Conservation (phyloP, 2,888 invertebrate species). For the Thecocarcelia acutangulata region DNA sequence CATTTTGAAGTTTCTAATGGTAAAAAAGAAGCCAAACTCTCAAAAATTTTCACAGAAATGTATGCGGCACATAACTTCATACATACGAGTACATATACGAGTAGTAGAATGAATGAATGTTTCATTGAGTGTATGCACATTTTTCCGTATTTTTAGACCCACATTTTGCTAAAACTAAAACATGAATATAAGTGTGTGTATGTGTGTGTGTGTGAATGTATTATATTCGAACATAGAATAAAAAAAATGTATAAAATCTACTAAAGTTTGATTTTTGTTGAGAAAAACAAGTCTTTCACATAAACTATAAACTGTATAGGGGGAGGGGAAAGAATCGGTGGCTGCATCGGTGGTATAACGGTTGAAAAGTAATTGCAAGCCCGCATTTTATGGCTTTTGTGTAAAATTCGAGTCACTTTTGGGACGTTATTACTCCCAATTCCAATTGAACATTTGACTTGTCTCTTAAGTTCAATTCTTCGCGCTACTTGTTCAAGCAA, state of each 20-base stretch:
- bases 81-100: neutral
- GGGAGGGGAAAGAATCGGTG: conserved; percentile 4
- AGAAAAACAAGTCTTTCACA: conserved; percentile 57
- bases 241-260: conserved; percentile 29
- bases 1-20: conserved; percentile 40
- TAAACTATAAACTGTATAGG: conserved; percentile 57
- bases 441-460: too few relatives aligned
- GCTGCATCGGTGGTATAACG: too few relatives aligned
- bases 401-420: too few relatives aligned
- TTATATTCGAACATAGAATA: conserved; percentile 21
- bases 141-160: conserved; percentile 16
- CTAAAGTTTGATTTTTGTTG: conserved; percentile 59
- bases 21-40: conserved; percentile 28
- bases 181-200: conserved; percentile 41
- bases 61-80: neutral
- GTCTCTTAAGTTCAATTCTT: too few relatives aligned
- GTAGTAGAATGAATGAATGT: neutral
- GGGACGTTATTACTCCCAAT: too few relatives aligned
- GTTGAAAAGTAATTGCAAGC: too few relatives aligned
- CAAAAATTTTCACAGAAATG: conserved; percentile 33
- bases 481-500: too few relatives aligned
- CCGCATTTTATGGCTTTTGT: too few relatives aligned
- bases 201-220: conserved; percentile 51
- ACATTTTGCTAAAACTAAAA: conserved; percentile 54
- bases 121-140: neutral